Evolutionary conservation across 2,113 vertebrate genomes (phyloP), one percentile per base, ranked within the genome.

Genomic region (Ivindomyrus marchei): DNA sequence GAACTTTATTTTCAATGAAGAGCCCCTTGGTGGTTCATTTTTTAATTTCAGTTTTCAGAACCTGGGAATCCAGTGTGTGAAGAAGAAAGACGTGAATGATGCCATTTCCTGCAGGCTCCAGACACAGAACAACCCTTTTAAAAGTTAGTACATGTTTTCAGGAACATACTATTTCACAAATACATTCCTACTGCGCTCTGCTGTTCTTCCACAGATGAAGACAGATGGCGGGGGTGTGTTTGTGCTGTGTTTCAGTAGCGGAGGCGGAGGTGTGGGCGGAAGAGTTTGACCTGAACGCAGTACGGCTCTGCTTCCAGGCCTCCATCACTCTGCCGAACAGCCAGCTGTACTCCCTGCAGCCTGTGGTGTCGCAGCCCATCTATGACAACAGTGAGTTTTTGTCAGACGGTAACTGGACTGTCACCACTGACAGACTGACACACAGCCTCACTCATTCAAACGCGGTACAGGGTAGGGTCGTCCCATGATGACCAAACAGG

Each of bases 1-100:
- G 36, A 21, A 42, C 24, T 39, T 42, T 47, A 24, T 85, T 85
- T 85, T 47, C 36, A 46, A n/a, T 4, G 13, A 85, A 85, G 42
- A 24, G 42, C 7, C 45, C 45, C 80, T 24, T 45, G 45, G 83
- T 85, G 83, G 83, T 85, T 47, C 1, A 47, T 85, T 47, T n/a
- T 85, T 45, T 85, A 5, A 85, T 85, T 85, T 90, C 91, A 98
- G 98, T 93, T 98, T 98, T 93, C 97, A 97, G 96, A 98, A 98
- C 93, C 94, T 98, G 93, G 98, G 98, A 31, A 98, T 98, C 89
- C 98, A 98, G 91, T 98, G 98, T 89, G 97, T 98, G 87, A 98
- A 97, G 96, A 98, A 98, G 93, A 97, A 98, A 88, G 98, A 98
- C 89, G 95, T 98, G 92, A 95, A 95, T 0, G 97, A 98, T 50